phyloP scores from a whole-genome alignment of 2,113 vertebrate species.

The Typhlomys cinereus region DNA sequence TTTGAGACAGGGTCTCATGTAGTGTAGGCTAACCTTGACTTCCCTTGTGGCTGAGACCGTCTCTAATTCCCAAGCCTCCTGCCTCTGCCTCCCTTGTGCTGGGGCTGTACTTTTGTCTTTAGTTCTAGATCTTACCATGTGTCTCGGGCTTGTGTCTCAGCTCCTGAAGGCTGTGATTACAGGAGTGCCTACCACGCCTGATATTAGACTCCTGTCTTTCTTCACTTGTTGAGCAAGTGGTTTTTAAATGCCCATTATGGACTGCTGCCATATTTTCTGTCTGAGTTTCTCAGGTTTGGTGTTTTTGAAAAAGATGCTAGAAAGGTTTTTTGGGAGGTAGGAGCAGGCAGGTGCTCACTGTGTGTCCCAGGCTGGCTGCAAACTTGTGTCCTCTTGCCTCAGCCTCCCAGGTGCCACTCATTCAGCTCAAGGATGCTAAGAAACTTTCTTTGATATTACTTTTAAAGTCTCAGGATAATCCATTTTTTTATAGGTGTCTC shows the following conservation, averaged over 20 bases:
- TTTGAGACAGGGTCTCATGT: not conserved
- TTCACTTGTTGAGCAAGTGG: conserved; percentile 9
- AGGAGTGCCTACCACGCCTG: not conserved
- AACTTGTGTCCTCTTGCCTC: not conserved
- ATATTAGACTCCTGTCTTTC: not conserved
- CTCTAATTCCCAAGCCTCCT: not conserved
- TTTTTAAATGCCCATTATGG: not conserved
- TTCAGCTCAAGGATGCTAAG: not conserved
- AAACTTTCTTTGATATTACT: conserved; percentile 31
- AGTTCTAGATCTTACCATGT: not conserved
- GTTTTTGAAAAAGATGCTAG: not conserved
- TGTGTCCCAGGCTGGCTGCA: not conserved
- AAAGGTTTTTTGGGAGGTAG: not conserved
- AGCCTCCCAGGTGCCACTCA: not conserved
- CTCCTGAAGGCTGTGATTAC: not conserved
- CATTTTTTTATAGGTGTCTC: conserved; percentile 82
- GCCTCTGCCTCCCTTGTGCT: not conserved
- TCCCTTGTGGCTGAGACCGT: not conserved
- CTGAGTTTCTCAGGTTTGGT: not conserved
- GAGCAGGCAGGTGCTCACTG: not conserved
- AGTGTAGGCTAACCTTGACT: not conserved
- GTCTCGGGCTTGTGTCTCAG: too few species aligned
- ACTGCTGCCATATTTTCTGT: conserved; percentile 26
- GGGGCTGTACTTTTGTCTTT: not conserved
- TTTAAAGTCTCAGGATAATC: conserved; percentile 39